phyloP scores from a whole-genome alignment of 2,888 invertebrate species.

The Melanotus villosus region DNA sequence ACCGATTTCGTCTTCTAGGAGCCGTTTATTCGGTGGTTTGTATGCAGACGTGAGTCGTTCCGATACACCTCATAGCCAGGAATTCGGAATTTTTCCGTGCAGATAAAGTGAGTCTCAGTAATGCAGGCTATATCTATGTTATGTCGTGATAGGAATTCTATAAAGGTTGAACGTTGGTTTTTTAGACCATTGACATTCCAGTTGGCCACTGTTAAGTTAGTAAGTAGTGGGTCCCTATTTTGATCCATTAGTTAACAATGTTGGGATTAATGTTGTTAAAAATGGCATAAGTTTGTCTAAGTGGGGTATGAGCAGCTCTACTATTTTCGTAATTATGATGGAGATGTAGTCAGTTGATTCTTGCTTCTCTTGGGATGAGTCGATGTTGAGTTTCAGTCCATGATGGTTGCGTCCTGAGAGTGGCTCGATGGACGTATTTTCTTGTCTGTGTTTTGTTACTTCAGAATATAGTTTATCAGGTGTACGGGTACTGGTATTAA shows the following conservation, averaged over 20 bases:
- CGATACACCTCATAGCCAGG: no score
- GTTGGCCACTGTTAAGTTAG: background rate
- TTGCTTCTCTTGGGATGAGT: background rate
- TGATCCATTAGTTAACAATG: background rate
- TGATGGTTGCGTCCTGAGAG: background rate
- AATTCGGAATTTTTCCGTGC: background rate
- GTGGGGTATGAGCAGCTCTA: no score
- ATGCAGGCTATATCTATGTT: background rate
- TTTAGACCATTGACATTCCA: background rate
- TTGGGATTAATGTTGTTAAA: background rate
- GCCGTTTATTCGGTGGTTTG: no score
- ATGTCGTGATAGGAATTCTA: background rate
- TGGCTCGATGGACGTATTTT: background rate
- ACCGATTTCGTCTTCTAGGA: no score
- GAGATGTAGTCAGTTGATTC: background rate
- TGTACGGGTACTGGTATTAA: background rate
- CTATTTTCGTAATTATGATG: background rate
- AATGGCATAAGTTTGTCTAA: no score
- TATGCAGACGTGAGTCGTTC: no score
- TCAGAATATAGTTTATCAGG: background rate
- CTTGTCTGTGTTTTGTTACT: background rate
- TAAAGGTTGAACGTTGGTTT: background rate
- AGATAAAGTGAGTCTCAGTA: background rate
- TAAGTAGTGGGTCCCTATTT: background rate
- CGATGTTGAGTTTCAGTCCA: background rate